Evolutionary conservation across 2,797 vertebrate species (phyloP).

Genomic region (Sebastes glaucus): DNA sequence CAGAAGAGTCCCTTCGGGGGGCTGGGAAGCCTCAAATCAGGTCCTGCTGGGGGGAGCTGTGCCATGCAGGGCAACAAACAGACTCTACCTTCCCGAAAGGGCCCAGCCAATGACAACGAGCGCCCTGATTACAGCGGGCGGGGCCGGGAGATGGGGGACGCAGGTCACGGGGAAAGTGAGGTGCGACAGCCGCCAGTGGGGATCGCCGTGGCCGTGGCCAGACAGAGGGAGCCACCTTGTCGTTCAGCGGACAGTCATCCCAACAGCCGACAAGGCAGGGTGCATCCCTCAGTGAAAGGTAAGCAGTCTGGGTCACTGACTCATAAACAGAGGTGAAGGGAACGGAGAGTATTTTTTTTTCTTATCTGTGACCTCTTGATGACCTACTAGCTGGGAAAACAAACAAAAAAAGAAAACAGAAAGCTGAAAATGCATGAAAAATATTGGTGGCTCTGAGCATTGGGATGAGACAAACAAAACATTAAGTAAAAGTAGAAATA

Average conservation of each 20-base stretch:
- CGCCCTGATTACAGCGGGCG: constrained; percentile 90
- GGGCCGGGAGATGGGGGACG: constrained; percentile 85
- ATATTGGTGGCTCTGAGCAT: background rate
- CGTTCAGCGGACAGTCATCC: constrained; percentile 83
- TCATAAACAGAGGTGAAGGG: background rate
- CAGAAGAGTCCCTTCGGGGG: constrained; percentile 93
- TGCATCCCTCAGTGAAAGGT: constrained; percentile 83
- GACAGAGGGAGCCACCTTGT: constrained; percentile 90
- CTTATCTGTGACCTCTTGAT: constrained; percentile 18
- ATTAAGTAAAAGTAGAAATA: background rate
- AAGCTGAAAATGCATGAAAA: constrained; percentile 18
- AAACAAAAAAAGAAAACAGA: constrained; percentile 8
- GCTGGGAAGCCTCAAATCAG: constrained; percentile 88
- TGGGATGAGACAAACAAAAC: background rate
- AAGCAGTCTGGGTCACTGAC: constrained; percentile 20
- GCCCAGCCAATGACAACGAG: constrained; percentile 83
- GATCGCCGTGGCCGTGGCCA: constrained; percentile 93
- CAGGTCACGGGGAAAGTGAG: constrained; percentile 86
- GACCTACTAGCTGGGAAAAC: constrained; percentile 32
- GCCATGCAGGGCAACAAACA: constrained; percentile 87
- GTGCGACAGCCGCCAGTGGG: constrained; percentile 95
- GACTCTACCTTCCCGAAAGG: constrained; percentile 83
- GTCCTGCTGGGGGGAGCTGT: constrained; percentile 88
- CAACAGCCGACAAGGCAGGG: constrained; percentile 84
- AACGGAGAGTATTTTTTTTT: constrained; percentile 23